Percentiles rank a stretch among this genome's conserved stretches.
phyloP scores from a whole-genome alignment of 2,888 invertebrate genomes.

The Lumbricus terrestris region DNA sequence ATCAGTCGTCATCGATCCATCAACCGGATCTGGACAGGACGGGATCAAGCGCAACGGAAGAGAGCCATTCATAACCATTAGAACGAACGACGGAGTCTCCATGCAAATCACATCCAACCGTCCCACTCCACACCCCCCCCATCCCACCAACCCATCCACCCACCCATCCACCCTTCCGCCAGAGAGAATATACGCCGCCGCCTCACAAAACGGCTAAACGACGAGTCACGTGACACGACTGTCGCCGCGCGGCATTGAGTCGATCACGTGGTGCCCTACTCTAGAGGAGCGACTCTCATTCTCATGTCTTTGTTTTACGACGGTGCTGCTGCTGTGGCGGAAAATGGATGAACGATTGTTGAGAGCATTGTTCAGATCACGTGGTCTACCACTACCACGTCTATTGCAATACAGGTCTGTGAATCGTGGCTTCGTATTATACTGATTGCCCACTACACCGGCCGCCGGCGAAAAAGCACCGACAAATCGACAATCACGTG shows the following conservation, averaged over 20 bases:
- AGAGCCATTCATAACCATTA: constrained; percentile 12
- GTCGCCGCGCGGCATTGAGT: background rate
- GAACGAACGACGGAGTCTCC: background rate
- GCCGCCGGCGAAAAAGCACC: background rate
- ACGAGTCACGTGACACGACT: background rate
- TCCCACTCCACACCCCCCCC: background rate
- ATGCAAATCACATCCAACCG: background rate
- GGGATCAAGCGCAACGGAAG: constrained; percentile 5
- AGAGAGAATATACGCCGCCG: too few relatives aligned
- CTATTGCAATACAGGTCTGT: background rate
- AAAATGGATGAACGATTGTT: background rate
- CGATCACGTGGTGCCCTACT: background rate
- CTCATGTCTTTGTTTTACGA: background rate
- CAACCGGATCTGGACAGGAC: background rate
- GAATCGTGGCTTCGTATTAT: background rate
- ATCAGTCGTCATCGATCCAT: constrained; percentile 13
- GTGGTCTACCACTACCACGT: too few relatives aligned
- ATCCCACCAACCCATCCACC: too few relatives aligned
- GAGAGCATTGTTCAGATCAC: background rate
- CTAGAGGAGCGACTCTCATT: too few relatives aligned
- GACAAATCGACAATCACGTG: background rate
- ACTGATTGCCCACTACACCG: too few relatives aligned
- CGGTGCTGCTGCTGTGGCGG: too few relatives aligned
- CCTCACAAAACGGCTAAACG: background rate
- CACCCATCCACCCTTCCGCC: background rate